Conservation (phyloP, 2,797 vertebrate genomes). For the Dallia pectoralis region DNA sequence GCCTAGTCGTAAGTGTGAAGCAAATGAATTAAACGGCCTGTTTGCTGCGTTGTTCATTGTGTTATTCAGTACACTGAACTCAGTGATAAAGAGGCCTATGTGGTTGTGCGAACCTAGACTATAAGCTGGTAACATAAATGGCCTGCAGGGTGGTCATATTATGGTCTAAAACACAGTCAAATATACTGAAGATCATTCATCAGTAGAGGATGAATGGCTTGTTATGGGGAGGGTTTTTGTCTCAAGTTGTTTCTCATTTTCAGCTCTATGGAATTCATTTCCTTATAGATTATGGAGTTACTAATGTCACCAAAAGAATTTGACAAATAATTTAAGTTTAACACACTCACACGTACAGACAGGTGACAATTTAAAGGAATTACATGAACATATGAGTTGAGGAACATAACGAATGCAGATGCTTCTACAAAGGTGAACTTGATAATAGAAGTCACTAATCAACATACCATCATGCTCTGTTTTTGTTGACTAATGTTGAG, state of each 20-base stretch:
- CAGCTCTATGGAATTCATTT: background rate
- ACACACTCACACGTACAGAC: too few relatives aligned
- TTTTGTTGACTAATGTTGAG: too few relatives aligned
- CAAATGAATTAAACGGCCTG: background rate
- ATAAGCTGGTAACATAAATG: background rate
- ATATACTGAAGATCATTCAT: background rate
- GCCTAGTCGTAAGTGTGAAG: background rate
- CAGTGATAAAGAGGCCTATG: background rate
- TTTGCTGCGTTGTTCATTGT: background rate
- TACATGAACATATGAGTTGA: too few relatives aligned
- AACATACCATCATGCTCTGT: too few relatives aligned
- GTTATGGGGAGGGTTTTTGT: background rate
- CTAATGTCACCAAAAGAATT: too few relatives aligned
- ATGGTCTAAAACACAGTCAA: background rate
- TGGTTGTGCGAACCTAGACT: background rate
- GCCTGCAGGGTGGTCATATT: background rate
- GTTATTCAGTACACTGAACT: background rate
- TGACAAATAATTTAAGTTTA: too few relatives aligned
- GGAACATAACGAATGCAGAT: too few relatives aligned
- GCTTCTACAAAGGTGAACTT: too few relatives aligned
- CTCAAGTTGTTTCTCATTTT: background rate
- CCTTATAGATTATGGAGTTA: background rate
- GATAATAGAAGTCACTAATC: too few relatives aligned
- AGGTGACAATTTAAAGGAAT: too few relatives aligned
- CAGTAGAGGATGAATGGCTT: background rate